Percentiles rank a stretch among this genome's conserved stretches.
Conservation (phyloP, 1,140 invertebrate species). For the Drosophila fuyamai region DNA sequence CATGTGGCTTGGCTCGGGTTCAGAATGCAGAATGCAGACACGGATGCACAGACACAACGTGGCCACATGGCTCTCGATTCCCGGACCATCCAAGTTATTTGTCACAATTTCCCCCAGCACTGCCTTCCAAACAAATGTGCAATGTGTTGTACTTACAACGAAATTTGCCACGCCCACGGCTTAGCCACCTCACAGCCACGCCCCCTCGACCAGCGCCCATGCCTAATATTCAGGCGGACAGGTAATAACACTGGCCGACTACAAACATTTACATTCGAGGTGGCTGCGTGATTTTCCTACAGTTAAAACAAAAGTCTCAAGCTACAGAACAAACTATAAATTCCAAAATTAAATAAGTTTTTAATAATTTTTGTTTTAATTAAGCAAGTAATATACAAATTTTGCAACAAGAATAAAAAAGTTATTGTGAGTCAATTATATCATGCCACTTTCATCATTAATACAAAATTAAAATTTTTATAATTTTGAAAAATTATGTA, state of each 20-base stretch:
- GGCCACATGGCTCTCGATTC: constrained; percentile 6
- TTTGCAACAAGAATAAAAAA: too few relatives aligned
- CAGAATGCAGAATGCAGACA: constrained; percentile 25
- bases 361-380: too few relatives aligned
- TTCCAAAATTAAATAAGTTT: too few relatives aligned
- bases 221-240: constrained; percentile 35
- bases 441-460: too few relatives aligned
- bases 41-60: constrained; percentile 37
- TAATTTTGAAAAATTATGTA: too few relatives aligned
- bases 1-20: constrained; percentile 16
- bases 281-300: constrained; percentile 34
- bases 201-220: constrained; percentile 4
- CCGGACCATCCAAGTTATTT: constrained; percentile 57
- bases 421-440: too few relatives aligned
- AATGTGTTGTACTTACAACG: constrained; percentile 75
- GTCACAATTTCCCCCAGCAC: constrained; percentile 46
- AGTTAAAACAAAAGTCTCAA: not conserved
- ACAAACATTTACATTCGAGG: constrained; percentile 52
- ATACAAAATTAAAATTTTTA: too few relatives aligned
- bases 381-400: too few relatives aligned
- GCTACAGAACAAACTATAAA: not conserved
- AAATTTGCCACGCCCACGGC: constrained; percentile 71
- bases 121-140: constrained; percentile 63
- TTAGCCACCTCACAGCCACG: constrained; percentile 3
- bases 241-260: constrained; percentile 57